Base-by-base conservation (phyloP, 1,140 invertebrate species). In the Drosophila busckii region DNA sequence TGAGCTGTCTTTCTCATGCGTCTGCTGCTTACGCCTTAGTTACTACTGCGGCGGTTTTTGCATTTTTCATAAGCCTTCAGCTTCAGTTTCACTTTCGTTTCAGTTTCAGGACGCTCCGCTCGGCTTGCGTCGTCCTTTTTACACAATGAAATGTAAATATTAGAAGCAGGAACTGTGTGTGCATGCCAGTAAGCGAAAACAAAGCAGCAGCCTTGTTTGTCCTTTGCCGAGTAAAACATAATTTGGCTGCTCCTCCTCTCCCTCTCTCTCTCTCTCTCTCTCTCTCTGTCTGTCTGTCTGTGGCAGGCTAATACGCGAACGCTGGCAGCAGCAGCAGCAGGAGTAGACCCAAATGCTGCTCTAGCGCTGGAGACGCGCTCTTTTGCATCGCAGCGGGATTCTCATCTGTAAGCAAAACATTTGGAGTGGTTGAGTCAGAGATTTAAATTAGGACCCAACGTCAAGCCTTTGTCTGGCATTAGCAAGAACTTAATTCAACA, bases 301-400 rank as follows among this genome's bases (percentile, higher is more conserved):
- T 60, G 66, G 40, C 67, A 68, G n/a, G 42, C 60, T 37, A 42
- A 46, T 32, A 29, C 40, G 38, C 49, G 20, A 61, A 26, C 61
- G 32, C 46, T 37, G 49, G 70, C 37, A 48, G 20, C 35, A 49
- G 22, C 50, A 55, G 16, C 26, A 41, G 25, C 10, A 44, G 37
- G 46, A 12, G 25, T 29, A 29, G 25, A 10, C 23, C 17, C 16
- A 56, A 8, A 22, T 42, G 25, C 23, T 41, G 20, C 25, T 49
- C 25, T 16, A 44, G 22, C 31, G 10, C 12, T 45, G 46, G 29
- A 17, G 70, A 58, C 6, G 46, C 52, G 49, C 83, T 85, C 56
- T 85, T 85, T 50, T 85, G 83, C 83, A 85, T 85, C 35, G 83
- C 83, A 28, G 83, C 83, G 31, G 83, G 83, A 42, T 80, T 85